phyloP scores from a whole-genome alignment of 1,140 invertebrate genomes.

The Drosophila sechellia region DNA sequence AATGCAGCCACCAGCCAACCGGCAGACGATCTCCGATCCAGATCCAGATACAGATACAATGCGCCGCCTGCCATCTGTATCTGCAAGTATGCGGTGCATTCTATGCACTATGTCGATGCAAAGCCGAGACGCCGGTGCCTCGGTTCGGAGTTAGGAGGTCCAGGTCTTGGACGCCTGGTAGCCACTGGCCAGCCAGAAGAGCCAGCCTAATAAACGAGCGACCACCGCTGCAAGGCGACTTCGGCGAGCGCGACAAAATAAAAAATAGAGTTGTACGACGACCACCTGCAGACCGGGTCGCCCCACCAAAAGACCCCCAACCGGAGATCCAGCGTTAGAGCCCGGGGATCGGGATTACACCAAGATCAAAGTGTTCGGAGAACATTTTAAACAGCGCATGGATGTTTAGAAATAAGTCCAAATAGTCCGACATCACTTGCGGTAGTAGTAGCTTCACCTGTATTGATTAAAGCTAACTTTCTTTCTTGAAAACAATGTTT shows the following conservation, averaged over 20 bases:
- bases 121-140: constrained; percentile 21
- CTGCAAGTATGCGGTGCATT: constrained; percentile 72
- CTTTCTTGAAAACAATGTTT: too few species aligned
- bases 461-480: too few species aligned
- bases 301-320: constrained; percentile 32
- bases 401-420: too few species aligned
- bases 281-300: constrained; percentile 72
- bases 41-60: constrained; percentile 62
- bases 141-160: constrained; percentile 22
- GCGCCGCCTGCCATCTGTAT: constrained; percentile 52
- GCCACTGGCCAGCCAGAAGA: constrained; percentile 35
- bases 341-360: constrained; percentile 31
- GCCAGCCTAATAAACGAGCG: constrained; percentile 58
- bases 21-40: constrained; percentile 67
- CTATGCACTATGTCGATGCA: constrained; percentile 39
- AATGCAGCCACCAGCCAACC: constrained; percentile 55
- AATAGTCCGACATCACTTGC: background rate
- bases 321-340: constrained; percentile 26
- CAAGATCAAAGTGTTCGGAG: background rate
- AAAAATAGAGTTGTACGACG: constrained; percentile 83
- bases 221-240: constrained; percentile 69
- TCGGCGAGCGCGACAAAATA: constrained; percentile 80
- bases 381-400: background rate
- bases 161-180: constrained; percentile 38
- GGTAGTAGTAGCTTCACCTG: too few species aligned